Base-by-base conservation (phyloP, 2,113 vertebrate species). In the Nyctibius bracteatus region DNA sequence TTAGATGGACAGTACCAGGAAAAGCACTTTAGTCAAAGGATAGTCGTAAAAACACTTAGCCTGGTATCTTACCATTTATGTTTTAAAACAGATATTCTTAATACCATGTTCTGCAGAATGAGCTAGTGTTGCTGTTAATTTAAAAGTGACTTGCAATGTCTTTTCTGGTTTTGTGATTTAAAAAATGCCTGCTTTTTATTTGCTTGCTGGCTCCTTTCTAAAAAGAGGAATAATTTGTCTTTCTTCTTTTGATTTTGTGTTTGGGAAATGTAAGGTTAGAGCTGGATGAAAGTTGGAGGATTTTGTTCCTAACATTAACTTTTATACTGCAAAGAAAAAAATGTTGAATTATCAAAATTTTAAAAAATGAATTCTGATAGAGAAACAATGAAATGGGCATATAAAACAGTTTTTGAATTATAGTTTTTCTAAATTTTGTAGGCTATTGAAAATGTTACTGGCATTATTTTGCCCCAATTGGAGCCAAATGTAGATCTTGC, bases 1-100 rank as follows among this genome's bases (percentile, higher is more conserved):
- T 93, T 39, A 90, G 85, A 58, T 83, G 79, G 92, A 59, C 63
- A 63, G 75, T 55, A 92, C 67, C 72, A 74, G 4, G 1, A 85
- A 93, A 96, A 90, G 35, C 67, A 83, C 68, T 90, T 88, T 35
- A 93, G 90, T 83, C 27, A 63, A 67, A 80, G 72, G n/a, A 59
- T 83, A 33, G 6, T 47, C 5, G 1, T 63, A 35, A 78, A 73
- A 93, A 41, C 35, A 41, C 33, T 81, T 78, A 74, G 59, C 44
- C 41, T 81, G 24, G 4, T 63, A 17, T 78, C 52, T 81, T 84
- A 58, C 35, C 19, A 39, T 78, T 87, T 62, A 14, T 51, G 16
- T 49, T 85, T 92, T 75, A 49, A 80, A 91, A 4, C 6, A 77
- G 37, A 5, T 80, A 39, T 52, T 61, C 46, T 68, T 44, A 52